These are phyloP conservation scores for Nephrotoma flavescens DNA, from an alignment of 2,888 invertebrate genomes.

Conservation along the genomic window DNA sequence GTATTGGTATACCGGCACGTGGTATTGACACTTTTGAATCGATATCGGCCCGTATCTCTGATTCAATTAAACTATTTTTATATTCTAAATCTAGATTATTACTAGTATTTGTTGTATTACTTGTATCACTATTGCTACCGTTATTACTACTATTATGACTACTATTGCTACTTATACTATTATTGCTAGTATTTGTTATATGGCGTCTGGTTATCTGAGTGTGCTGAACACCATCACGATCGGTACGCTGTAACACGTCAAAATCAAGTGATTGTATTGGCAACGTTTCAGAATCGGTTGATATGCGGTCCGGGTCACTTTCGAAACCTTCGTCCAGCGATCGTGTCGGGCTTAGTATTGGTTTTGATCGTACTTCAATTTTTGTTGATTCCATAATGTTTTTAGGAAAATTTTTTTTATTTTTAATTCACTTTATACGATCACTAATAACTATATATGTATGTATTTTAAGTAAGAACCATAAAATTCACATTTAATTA, in stretches of 20 bases:
- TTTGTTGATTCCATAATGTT: constrained; percentile 15
- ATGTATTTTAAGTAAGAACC: neutral
- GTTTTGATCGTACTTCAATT: constrained; percentile 30
- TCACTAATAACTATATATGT: neutral
- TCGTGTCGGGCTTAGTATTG: constrained; percentile 32
- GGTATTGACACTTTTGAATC: constrained; percentile 14
- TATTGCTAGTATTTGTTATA: neutral
- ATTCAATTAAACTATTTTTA: constrained; percentile 11
- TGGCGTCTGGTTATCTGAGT: constrained; percentile 27
- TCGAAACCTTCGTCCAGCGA: constrained; percentile 34
- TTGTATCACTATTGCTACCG: neutral
- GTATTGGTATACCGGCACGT: constrained; percentile 11
- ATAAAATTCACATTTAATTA: neutral
- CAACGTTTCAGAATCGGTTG: constrained; percentile 31
- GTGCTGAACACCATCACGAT: constrained; percentile 20
- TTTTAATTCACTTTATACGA: neutral
- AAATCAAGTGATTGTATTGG: constrained; percentile 16
- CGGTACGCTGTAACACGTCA: constrained; percentile 17
- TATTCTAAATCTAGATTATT: constrained; percentile 9
- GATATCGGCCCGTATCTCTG: constrained; percentile 10
- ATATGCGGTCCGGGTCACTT: constrained; percentile 34
- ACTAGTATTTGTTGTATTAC: neutral
- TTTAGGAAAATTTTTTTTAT: neutral
- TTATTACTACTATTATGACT: neutral
- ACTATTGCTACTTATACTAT: neutral